A percentile compares a stretch with the other conserved stretches of the same genome.
Conservation (phyloP, 2,113 vertebrate species). For the Hippocampus barbouri region DNA sequence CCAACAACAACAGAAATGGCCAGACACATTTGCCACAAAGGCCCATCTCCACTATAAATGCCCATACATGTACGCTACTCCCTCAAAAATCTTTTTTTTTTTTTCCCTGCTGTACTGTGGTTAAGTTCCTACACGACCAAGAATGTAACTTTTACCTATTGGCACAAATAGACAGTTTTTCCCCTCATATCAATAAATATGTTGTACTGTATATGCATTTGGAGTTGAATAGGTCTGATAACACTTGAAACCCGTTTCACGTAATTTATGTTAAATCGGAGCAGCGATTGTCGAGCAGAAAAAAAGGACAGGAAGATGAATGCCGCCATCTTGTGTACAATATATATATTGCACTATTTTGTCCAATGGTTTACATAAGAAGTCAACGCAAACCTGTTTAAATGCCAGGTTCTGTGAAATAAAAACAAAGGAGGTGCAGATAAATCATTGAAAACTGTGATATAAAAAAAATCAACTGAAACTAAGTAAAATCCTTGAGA, state of each 20-base stretch:
- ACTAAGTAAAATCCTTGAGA: too few species aligned
- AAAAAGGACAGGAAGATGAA: slow-evolving; percentile 8
- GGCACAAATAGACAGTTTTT: neutral
- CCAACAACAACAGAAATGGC: slow-evolving; percentile 66
- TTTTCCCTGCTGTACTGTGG: neutral
- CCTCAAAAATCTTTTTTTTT: neutral
- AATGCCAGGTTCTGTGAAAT: too few species aligned
- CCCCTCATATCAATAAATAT: neutral
- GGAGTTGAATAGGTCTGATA: too few species aligned
- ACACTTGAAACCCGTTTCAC: neutral
- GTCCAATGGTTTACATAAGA: neutral
- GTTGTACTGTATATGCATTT: neutral
- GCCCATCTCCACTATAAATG: neutral
- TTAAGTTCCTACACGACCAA: neutral
- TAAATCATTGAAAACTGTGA: too few species aligned
- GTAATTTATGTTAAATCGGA: neutral
- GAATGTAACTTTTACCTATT: neutral
- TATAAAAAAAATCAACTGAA: too few species aligned
- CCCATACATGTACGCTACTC: neutral
- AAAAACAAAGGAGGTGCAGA: too few species aligned
- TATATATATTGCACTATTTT: neutral
- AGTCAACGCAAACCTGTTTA: too few species aligned
- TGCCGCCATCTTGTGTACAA: slow-evolving; percentile 30
- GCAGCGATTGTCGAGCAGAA: neutral
- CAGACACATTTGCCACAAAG: neutral